Base-by-base conservation (phyloP, 2,888 invertebrate genomes). In the Scelioninae gen. 2 region DNA sequence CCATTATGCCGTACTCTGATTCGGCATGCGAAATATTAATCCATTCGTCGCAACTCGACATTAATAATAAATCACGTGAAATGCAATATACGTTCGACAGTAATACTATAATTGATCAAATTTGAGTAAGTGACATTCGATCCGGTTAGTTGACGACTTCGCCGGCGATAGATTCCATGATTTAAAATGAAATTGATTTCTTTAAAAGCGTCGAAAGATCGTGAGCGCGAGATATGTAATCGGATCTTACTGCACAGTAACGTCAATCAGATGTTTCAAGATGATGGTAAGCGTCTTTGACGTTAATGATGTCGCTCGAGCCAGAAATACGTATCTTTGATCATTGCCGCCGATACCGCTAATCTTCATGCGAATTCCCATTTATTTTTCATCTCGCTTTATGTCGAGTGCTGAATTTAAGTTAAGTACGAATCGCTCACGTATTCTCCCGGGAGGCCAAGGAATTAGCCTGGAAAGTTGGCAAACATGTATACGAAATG, bases 171-270 rank as follows among this genome's bases (percentile, higher is more conserved):
- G 73, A 69, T 64, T 73, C 48, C 50, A 35, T 41, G 73, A 73
- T 69, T 64, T 64, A 52, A 68, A 64, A 63, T 73, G 73, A 64
- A 73, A 73, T 73, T 73, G 73, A 73, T 73, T 73, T 64, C 69
- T 73, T 73, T 69, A 69, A 69, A 73, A 69, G 68, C 60, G 64
- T 25, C 35, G 64, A 68, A 73, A 61, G 73, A 68, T 68, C 55
- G 52, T 57, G 39, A 35, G 15, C 55, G 19, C 46, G 52, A 65
- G 72, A 73, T 73, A 73, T 53, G 73, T 68, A 73, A 75, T 74
- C 74, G 60, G 74, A 74, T 74, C 65, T 61, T 46, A 25, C 58
- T 60, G 69, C 48, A 65, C 41, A 46, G 67, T 67, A 63, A 71
- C 52, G 67, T 74, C 70, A 67, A 63, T 67, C 74, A 70, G 70